A percentile compares a stretch with the other conserved stretches of the same genome.
Evolutionary conservation across 2,113 vertebrate genomes (phyloP).

Genomic region (Trogon surrucura): DNA sequence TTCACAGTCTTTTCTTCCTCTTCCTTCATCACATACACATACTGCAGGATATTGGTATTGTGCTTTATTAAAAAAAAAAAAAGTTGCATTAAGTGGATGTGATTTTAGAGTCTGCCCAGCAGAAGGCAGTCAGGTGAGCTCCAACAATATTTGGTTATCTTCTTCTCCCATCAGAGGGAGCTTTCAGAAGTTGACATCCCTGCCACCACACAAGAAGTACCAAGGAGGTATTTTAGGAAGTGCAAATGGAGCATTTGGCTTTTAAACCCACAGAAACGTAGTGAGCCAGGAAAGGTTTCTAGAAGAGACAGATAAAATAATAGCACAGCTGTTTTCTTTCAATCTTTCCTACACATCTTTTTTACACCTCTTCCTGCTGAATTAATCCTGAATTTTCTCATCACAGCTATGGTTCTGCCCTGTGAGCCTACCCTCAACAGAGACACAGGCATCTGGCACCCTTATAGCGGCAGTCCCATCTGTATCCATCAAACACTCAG

Average conservation of each 20-base stretch:
- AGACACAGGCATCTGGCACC: neutral
- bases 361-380: neutral
- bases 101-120: neutral
- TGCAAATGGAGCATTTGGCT: neutral
- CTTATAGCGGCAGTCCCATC: neutral
- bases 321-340: neutral
- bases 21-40: neutral
- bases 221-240: neutral
- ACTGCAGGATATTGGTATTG: neutral
- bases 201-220: neutral
- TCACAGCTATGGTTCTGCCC: neutral
- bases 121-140: neutral
- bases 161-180: neutral
- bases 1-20: neutral
- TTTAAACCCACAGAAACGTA: neutral
- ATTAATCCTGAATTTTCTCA: neutral
- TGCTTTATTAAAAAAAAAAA: neutral
- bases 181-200: neutral
- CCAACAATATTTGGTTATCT: neutral
- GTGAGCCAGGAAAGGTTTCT: neutral
- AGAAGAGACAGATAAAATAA: neutral
- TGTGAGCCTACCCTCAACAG: neutral
- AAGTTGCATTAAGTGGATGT: neutral
- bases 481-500: neutral
- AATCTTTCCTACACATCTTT: neutral